phyloP scores from a whole-genome alignment of 2,113 vertebrate species.

The Stercorarius parasiticus region DNA sequence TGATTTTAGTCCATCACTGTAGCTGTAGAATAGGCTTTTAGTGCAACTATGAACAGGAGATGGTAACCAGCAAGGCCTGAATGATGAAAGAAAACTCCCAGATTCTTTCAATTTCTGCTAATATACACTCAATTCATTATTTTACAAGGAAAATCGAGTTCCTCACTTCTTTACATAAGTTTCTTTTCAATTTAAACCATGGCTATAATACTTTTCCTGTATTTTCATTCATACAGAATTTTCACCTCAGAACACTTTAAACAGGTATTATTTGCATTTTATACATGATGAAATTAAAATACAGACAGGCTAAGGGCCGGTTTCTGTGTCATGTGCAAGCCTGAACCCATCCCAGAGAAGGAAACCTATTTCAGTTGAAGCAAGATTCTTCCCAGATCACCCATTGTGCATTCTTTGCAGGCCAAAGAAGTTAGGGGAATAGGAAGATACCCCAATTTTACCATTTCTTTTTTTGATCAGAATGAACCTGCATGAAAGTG shows the following conservation, averaged over 20 bases:
- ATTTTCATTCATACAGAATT: not conserved
- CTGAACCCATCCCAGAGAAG: not conserved
- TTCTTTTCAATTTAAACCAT: not conserved
- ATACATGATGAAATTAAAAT: not conserved
- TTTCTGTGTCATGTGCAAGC: not conserved
- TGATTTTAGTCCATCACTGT: slow-evolving; percentile 33
- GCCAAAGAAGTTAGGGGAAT: not conserved
- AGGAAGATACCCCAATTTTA: not conserved
- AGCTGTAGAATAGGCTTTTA: slow-evolving; percentile 34
- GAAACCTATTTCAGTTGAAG: not conserved
- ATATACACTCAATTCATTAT: slow-evolving; percentile 26
- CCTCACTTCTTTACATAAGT: not conserved
- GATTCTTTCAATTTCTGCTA: slow-evolving; percentile 38
- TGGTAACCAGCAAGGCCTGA: slow-evolving; percentile 36
- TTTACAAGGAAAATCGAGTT: not conserved
- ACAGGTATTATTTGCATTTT: not conserved
- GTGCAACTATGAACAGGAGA: not conserved
- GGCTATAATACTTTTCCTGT: not conserved
- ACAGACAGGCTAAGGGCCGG: not conserved
- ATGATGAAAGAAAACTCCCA: slow-evolving; percentile 45
- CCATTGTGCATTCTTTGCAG: not conserved
- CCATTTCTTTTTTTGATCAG: not conserved
- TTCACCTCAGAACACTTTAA: not conserved
- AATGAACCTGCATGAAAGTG: not conserved
- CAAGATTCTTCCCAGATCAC: not conserved